Evolutionary conservation across 2,797 vertebrate genomes (phyloP), one percentile per base, ranked within the genome.

Genomic region (Acropternis orthonyx): DNA sequence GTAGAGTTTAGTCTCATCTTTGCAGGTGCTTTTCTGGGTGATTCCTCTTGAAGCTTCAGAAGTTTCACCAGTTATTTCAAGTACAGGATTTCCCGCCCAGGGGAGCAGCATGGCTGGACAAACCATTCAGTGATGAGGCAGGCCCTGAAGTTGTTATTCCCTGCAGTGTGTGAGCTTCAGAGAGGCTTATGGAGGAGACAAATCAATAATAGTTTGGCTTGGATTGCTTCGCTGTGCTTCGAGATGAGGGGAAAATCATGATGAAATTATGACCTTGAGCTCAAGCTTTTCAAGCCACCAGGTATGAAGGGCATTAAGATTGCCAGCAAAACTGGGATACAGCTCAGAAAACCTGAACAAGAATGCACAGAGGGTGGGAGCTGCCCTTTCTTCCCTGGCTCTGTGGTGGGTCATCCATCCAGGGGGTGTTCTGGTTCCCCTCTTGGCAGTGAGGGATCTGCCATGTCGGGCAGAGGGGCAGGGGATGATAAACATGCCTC

Each of bases 271-370:
- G 80, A 71, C 44, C 93, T 66, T 8, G 55, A 72, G 62, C 36
- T 85, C 32, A 39, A 16, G 28, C 63, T 96, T 87, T 85, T 77
- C 68, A 68, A 44, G 41, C 44, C 10, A 4, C n/a, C 21, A 17
- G 6, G 67, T 52, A 26, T 4, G 10, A 79, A 85, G n/a, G 63
- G 26, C 39, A 62, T 62, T 55, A 65, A 68, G 77, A 68, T 28
- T 27, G 8, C 58, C 26, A 7, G 13, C 3, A 1, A 27, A 15
- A 54, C 14, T 86, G 63, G 43, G n/a, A 14, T 26, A 22, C 24
- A 46, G 37, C 59, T 54, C 74, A 7, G 37, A 32, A 18, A 66
- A 17, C 3, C 3, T 27, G n/a, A 3, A 0, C 0, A 9, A 0
- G 24, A 59, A 52, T 6, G 2, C 27, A 14, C 11, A 19, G 41